Evolutionary conservation across 2,113 vertebrate species (phyloP).

Genomic region (Menidia beryllina): DNA sequence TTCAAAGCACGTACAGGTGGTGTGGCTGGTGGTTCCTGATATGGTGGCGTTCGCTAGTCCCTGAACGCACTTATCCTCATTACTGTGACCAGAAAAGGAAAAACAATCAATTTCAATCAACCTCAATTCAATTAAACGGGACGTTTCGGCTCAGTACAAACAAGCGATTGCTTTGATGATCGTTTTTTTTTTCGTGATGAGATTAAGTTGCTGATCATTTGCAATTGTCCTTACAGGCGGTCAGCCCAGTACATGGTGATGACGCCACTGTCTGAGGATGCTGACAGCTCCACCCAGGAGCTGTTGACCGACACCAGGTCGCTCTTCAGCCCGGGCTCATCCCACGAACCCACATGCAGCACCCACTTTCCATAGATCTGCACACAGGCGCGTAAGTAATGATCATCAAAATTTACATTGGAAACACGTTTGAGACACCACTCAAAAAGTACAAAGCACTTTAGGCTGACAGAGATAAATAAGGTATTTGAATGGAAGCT

Average conservation of each 20-base stretch:
- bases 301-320: constrained; percentile 65
- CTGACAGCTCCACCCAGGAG: constrained; percentile 73
- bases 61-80: constrained; percentile 68
- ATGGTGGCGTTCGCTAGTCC: constrained; percentile 70
- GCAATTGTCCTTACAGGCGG: constrained; percentile 62
- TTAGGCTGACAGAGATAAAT: not conserved
- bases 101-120: not conserved
- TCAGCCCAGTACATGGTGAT: constrained; percentile 76
- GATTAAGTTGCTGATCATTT: not conserved
- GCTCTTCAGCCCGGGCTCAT: constrained; percentile 54
- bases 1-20: constrained; percentile 57
- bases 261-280: constrained; percentile 58
- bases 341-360: constrained; percentile 68
- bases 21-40: constrained; percentile 69
- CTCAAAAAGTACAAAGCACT: too few relatives aligned
- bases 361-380: constrained; percentile 80
- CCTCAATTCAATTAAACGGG: not conserved
- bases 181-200: not conserved
- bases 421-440: too few relatives aligned
- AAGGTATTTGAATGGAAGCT: not conserved
- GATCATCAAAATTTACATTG: too few relatives aligned
- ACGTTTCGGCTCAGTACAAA: too few relatives aligned
- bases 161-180: not conserved
- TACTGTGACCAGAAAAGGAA: constrained; percentile 29
- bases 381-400: not conserved